phyloP scores from a whole-genome alignment of 1,140 invertebrate species.

The Bombus waltoni region DNA sequence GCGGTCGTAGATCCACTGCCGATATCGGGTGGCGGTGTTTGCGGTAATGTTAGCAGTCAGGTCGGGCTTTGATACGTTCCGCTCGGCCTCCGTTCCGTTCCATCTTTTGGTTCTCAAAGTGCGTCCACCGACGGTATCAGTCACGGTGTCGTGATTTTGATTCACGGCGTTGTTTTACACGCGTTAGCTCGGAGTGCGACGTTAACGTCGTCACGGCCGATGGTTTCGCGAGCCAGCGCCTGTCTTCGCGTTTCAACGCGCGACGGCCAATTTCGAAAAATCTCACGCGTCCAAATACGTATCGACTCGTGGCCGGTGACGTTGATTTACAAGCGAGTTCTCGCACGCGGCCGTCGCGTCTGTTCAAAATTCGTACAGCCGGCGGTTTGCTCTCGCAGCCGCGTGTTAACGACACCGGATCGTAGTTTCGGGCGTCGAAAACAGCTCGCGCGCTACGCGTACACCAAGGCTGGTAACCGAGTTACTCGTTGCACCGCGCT shows the following conservation, averaged over 20 bases:
- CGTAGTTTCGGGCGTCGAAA: constrained; percentile 38
- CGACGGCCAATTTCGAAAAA: too few species aligned
- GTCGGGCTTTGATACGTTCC: constrained; percentile 5
- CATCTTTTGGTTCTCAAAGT: constrained; percentile 5
- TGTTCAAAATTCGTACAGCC: constrained; percentile 32
- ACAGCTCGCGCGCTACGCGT: constrained; percentile 3
- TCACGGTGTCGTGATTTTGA: background rate
- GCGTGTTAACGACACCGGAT: constrained; percentile 34
- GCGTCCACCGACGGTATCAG: background rate
- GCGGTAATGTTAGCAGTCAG: constrained; percentile 29
- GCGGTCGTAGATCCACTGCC: background rate
- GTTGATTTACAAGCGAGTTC: background rate
- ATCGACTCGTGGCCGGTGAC: background rate
- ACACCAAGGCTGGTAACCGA: constrained; percentile 53
- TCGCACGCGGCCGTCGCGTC: background rate
- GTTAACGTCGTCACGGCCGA: background rate
- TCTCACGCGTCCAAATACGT: too few species aligned
- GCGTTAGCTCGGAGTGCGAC: too few species aligned
- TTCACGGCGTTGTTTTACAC: background rate
- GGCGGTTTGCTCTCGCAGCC: background rate
- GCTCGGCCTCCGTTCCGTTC: background rate
- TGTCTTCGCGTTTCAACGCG: background rate
- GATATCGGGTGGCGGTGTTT: constrained; percentile 17
- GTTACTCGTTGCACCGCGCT: constrained; percentile 58
- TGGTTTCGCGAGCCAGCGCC: background rate